phyloP scores from a whole-genome alignment of 2,113 vertebrate species.

The Panthera leo region DNA sequence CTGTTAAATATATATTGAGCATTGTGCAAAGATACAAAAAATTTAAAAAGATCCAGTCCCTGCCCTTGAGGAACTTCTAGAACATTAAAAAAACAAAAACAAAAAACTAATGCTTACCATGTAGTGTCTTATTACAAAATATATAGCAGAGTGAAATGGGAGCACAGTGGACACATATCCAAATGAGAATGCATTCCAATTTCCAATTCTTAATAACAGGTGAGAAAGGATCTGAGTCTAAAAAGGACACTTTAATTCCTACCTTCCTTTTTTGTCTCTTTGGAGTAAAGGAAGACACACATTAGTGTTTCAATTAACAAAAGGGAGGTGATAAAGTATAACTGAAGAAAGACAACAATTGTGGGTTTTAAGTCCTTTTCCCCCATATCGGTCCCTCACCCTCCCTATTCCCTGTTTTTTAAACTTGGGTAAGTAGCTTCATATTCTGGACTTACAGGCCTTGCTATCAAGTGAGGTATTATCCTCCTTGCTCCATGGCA shows the following conservation, averaged over 20 bases:
- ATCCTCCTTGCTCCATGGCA: background rate
- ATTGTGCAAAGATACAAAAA: background rate
- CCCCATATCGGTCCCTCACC: background rate
- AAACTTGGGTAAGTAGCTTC: background rate
- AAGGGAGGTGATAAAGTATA: background rate
- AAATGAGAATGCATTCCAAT: conserved; percentile 20
- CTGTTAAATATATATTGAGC: conserved; percentile 30
- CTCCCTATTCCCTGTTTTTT: background rate
- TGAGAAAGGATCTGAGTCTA: background rate
- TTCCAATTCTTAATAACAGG: conserved; percentile 14
- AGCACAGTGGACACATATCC: background rate
- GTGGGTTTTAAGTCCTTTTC: background rate
- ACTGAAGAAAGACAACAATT: background rate
- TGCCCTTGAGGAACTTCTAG: background rate
- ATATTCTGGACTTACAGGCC: conserved; percentile 34
- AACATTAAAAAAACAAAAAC: background rate
- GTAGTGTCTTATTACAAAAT: background rate
- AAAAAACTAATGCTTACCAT: background rate
- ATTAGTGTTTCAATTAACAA: conserved; percentile 19
- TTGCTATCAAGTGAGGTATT: background rate
- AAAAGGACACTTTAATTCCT: conserved; percentile 12
- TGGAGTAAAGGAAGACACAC: background rate
- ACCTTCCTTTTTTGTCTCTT: background rate
- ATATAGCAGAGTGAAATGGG: conserved; percentile 7
- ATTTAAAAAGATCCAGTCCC: background rate